Evolutionary conservation across 1,140 invertebrate species (phyloP), one percentile per base, ranked within the genome.

Genomic region (Ditylenchus dipsaci): DNA sequence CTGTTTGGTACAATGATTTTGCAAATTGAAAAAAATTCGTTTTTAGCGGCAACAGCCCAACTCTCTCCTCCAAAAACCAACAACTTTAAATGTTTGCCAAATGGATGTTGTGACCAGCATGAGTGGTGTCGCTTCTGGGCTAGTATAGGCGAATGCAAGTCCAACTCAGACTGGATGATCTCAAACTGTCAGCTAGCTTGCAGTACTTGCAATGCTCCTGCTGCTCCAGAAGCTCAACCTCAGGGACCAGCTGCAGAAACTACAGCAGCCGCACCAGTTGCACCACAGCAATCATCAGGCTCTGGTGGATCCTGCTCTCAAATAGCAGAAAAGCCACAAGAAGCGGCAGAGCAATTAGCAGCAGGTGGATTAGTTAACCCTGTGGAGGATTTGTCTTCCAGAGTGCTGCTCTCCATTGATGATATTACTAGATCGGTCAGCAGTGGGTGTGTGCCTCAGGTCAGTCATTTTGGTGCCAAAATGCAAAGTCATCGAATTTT

Each of bases 391-490:
- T 59, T 73, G 38, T 71, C 69, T 19, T 66, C 67, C 0, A 60
- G 79, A 23, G 65, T 68, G 0, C 60, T 76, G 43, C 56, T 81
- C 11, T 83, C 81, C 3, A 68, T 81, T 21, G 81, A 83, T 61
- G 79, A 81, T 43, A 76, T 81, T 42, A 81, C 81, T 7, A 45
- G 76, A 56, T 60, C 74, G 49, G 81, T 83, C 21, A 62, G 75
- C 13, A 73, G 65, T 30, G 81, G 80, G 42, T 82, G 81, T 75
- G 81, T 83, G 26, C 81, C 81, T 15, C 68, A 81, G 65, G 65
- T 80, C 15, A 17, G 59, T 61, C 3, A 61, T 8, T 13, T 61
- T 61, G 27, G 3, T n/a, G 13, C 3, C 3, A 3, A 3, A 61
- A 1, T 7, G 8, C 5, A 61, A 43, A 27, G 38, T 7, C 3